These are phyloP conservation scores for Scaptodrosophila latifasciaeformis DNA, from an alignment of 2,888 invertebrate species.

Conservation along the genomic window DNA sequence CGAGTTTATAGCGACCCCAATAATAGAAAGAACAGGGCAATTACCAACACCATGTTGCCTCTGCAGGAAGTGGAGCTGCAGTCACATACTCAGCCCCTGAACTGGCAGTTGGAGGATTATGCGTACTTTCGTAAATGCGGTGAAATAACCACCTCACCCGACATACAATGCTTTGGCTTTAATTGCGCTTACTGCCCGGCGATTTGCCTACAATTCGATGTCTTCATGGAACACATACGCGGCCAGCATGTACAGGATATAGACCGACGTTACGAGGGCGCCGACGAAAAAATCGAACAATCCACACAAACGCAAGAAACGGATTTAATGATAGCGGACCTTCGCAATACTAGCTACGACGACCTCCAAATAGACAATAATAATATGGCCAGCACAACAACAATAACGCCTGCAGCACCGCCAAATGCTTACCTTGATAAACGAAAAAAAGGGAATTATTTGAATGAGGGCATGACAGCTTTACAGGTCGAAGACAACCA, in stretches of 20 bases:
- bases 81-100: conserved; percentile 33
- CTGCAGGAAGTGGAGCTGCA: conserved; percentile 18
- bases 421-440: conserved; percentile 34
- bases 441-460: conserved; percentile 38
- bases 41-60: conserved; percentile 21
- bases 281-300: conserved; percentile 39
- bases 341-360: conserved; percentile 25
- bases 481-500: background rate
- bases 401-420: conserved; percentile 14
- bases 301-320: conserved; percentile 56
- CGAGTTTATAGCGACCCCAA: too few relatives aligned
- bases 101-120: conserved; percentile 65
- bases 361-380: conserved; percentile 17
- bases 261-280: conserved; percentile 51
- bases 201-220: conserved; percentile 64
- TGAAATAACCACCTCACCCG: conserved; percentile 69
- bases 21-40: too few relatives aligned
- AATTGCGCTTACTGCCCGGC: conserved; percentile 67
- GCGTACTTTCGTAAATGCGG: conserved; percentile 67
- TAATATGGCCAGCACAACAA: background rate
- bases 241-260: conserved; percentile 60
- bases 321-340: conserved; percentile 49
- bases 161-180: conserved; percentile 64
- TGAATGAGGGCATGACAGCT: conserved; percentile 29
- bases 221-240: conserved; percentile 64